Evolutionary conservation across 2,888 invertebrate species (phyloP), one percentile per base, ranked within the genome.

Genomic region (Piscicola geometra): DNA sequence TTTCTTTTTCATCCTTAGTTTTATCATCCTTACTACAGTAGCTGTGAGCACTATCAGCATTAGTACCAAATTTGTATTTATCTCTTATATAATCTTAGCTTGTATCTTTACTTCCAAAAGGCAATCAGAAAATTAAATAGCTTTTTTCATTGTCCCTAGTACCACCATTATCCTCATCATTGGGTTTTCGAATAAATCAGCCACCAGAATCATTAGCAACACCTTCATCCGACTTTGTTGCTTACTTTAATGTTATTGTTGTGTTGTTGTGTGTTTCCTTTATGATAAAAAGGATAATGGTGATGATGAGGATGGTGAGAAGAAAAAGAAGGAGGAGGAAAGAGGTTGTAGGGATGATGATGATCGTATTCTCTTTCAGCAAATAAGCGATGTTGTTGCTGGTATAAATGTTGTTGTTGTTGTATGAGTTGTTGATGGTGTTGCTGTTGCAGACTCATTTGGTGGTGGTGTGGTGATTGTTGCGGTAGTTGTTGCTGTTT

Each of bases 401-500:
- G 47, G 5, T 70, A 41, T 1, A 36, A 41, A 18, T 70, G 70
- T 25, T 70, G 70, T 70, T 70, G 70, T 36, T 69, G 69, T 69
- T 69, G 69, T 70, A 28, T 28, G 15, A 28, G 33, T 50, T 36
- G 72, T 71, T 72, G 67, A 41, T 76, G 71, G 15, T 66, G 64
- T 72, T 33, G 47, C 30, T 71, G 71, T 12, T 47, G 71, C 28
- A 36, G 71, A 52, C n/a, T 33, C 41, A 47, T 28, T 50, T 50
- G 71, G 52, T 68, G 68, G 32, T 68, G 33, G 25, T 68, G 33
- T n/a, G 68, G 15, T 32, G 35, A 68, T 35, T 68, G 68, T 68
- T n/a, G n/a, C n/a, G n/a, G n/a, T n/a, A n/a, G n/a, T n/a, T 47
- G 71, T 71, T 71, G 71, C 5, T n/a, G 71, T 32, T 71, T 41